Percentiles rank a stretch among this genome's conserved stretches.
Conservation (phyloP, 2,888 invertebrate genomes). For the Villa cingulata region DNA sequence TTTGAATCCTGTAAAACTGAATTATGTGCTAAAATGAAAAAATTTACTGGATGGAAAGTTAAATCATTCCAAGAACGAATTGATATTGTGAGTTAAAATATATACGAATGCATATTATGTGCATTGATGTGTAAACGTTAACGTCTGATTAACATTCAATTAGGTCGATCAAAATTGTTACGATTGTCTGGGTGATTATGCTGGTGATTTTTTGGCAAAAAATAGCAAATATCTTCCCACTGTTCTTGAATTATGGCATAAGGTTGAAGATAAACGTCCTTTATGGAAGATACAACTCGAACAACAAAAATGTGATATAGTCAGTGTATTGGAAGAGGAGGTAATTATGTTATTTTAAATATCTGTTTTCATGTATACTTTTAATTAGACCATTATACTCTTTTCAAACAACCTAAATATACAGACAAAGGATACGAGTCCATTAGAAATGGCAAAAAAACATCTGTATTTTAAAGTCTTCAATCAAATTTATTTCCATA, state of each 20-base stretch:
- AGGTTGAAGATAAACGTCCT: conserved; percentile 5
- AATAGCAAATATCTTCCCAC: conserved; percentile 5
- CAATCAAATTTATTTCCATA: conserved; percentile 27
- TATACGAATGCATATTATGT: too few relatives aligned
- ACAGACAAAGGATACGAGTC: conserved; percentile 9
- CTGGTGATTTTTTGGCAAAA: conserved; percentile 6
- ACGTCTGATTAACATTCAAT: too few relatives aligned
- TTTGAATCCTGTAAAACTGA: conserved; percentile 8
- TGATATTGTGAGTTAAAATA: neutral
- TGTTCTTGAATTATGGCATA: conserved; percentile 1
- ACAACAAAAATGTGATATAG: conserved; percentile 11
- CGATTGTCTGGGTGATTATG: conserved; percentile 7
- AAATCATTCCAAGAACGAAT: neutral
- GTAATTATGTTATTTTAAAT: conserved; percentile 1
- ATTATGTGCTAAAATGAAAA: conserved; percentile 4
- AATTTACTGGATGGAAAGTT: neutral
- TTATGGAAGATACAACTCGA: conserved; percentile 8
- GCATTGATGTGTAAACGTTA: too few relatives aligned
- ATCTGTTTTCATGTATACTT: too few relatives aligned
- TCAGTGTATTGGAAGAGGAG: conserved; percentile 7
- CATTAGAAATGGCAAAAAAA: conserved; percentile 24
- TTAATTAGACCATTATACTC: neutral
- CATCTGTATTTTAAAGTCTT: conserved; percentile 23
- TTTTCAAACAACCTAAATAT: too few relatives aligned
- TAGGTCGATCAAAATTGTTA: conserved; percentile 10